phyloP scores from a whole-genome alignment of 2,888 invertebrate species.

The Vesta saturnalis region DNA sequence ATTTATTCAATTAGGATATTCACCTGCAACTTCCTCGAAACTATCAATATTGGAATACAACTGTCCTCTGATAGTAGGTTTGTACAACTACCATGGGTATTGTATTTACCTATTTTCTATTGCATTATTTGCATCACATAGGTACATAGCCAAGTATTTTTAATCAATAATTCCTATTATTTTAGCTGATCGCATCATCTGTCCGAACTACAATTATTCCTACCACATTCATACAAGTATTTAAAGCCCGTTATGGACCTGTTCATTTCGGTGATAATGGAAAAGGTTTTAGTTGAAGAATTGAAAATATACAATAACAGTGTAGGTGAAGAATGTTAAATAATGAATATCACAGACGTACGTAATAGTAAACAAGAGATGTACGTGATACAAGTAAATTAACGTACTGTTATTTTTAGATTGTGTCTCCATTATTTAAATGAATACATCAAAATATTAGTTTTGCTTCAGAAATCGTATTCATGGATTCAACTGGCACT shows the following conservation, averaged over 20 bases:
- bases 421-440: slow-evolving; percentile 18
- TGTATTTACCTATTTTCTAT: too few species aligned
- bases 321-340: background rate
- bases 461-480: slow-evolving; percentile 21
- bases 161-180: too few species aligned
- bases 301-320: background rate
- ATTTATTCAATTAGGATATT: slow-evolving; percentile 26
- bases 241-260: slow-evolving; percentile 1
- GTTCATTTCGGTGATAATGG: background rate
- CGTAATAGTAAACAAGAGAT: too few species aligned
- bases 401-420: background rate
- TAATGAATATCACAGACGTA: slow-evolving; percentile 9
- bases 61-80: slow-evolving; percentile 23
- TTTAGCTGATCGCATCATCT: slow-evolving; percentile 26
- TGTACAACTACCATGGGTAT: too few species aligned
- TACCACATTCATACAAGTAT: slow-evolving; percentile 26
- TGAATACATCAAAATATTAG: slow-evolving; percentile 14
- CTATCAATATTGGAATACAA: slow-evolving; percentile 26
- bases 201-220: slow-evolving; percentile 33
- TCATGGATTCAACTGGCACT: slow-evolving; percentile 22
- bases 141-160: too few species aligned
- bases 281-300: background rate
- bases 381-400: background rate
- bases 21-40: slow-evolving; percentile 27
- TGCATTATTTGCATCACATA: too few species aligned